Evolutionary conservation across 2,113 vertebrate genomes (phyloP).

Genomic region (Chunga burmeisteri): DNA sequence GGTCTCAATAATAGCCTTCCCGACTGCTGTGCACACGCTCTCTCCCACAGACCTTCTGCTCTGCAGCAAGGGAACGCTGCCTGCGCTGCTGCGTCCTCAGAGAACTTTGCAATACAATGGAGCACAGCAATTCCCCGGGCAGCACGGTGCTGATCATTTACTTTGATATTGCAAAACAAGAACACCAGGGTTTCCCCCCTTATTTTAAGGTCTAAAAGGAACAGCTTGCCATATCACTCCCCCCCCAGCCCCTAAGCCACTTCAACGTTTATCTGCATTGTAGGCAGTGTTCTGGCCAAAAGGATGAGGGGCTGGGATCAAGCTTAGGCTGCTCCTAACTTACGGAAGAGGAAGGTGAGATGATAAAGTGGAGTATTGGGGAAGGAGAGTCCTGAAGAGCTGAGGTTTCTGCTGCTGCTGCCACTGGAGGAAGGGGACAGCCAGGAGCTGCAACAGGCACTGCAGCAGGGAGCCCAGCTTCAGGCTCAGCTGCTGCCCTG

Average conservation of each 20-base stretch:
- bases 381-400: neutral
- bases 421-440: neutral
- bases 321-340: neutral
- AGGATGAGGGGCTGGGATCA: neutral
- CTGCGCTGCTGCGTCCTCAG: neutral
- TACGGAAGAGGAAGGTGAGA: neutral
- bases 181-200: neutral
- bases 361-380: accelerated
- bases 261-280: neutral
- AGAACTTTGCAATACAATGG: neutral
- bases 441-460: neutral
- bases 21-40: slow-evolving; percentile 17
- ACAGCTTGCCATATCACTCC: accelerated
- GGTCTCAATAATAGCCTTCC: slow-evolving; percentile 19
- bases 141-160: neutral
- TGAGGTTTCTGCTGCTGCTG: neutral
- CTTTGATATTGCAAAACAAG: neutral
- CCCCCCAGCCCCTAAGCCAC: neutral
- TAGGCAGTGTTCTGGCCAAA: neutral
- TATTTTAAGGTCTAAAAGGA: neutral
- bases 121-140: neutral
- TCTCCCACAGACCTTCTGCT: slow-evolving; percentile 53
- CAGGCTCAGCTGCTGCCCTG: neutral
- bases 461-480: neutral
- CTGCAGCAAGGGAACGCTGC: slow-evolving; percentile 12